These are phyloP conservation scores for Drosophila aff. DNA, from an alignment of 1,140 invertebrate genomes.

Conservation along the genomic window DNA sequence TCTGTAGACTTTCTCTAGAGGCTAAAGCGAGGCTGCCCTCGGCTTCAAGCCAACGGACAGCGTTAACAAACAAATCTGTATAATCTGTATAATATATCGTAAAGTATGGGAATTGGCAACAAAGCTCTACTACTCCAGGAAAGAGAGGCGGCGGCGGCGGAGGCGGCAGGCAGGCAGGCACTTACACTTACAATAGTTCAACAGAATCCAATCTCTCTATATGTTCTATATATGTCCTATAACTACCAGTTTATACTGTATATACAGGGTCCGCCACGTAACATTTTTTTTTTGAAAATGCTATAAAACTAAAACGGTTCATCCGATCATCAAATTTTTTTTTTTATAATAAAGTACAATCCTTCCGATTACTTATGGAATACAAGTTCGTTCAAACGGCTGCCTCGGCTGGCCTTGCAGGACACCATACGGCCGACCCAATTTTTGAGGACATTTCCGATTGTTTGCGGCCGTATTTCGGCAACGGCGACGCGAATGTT, in stretches of 20 bases:
- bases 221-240: not conserved
- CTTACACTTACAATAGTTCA: conserved; percentile 39
- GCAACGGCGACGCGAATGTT: too few species aligned
- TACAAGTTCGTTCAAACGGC: too few species aligned
- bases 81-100: conserved; percentile 24
- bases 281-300: too few species aligned
- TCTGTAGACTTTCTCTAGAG: not conserved
- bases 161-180: conserved; percentile 26
- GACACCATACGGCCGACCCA: too few species aligned
- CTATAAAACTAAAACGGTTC: too few species aligned
- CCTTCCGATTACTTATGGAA: too few species aligned
- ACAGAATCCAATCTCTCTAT: conserved; percentile 45
- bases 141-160: conserved; percentile 3
- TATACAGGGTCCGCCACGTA: too few species aligned
- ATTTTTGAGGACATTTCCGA: too few species aligned
- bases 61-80: conserved; percentile 56
- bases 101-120: conserved; percentile 25
- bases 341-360: too few species aligned
- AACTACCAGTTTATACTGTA: not conserved
- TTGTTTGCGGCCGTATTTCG: too few species aligned
- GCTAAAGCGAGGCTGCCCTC: conserved; percentile 13
- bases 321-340: too few species aligned
- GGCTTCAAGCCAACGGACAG: conserved; percentile 65
- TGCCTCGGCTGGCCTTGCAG: too few species aligned
- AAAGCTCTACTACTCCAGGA: conserved; percentile 37